Conservation (phyloP, 2,888 invertebrate genomes). For the Galeruca laticollis region DNA sequence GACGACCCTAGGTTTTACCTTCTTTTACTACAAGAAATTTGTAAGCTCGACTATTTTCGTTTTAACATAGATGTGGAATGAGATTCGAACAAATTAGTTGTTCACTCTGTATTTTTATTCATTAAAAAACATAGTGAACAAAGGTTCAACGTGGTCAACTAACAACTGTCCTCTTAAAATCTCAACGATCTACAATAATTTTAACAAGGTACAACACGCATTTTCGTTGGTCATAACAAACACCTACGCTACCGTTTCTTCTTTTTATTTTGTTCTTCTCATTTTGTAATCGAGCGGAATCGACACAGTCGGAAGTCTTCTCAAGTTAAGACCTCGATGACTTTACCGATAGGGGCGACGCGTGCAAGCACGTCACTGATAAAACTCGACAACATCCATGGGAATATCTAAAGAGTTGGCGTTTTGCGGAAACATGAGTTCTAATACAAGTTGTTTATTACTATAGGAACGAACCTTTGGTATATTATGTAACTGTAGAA, state of each 20-base stretch:
- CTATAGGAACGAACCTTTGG: constrained; percentile 8
- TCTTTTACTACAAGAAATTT: no score
- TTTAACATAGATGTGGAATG: no score
- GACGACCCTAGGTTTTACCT: no score
- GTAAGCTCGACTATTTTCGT: no score
- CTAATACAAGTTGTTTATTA: constrained; percentile 30
- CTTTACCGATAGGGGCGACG: constrained; percentile 61
- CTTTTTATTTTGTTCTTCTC: constrained; percentile 13
- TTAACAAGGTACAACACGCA: constrained; percentile 55
- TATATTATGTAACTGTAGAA: constrained; percentile 17
- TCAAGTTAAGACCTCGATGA: constrained; percentile 55
- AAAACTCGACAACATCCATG: constrained; percentile 57
- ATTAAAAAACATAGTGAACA: background rate
- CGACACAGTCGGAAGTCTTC: constrained; percentile 46
- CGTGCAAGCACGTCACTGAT: constrained; percentile 65
- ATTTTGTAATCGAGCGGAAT: constrained; percentile 10
- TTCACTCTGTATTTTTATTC: background rate
- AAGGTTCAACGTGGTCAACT: constrained; percentile 3
- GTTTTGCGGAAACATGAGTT: constrained; percentile 36
- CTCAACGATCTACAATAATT: constrained; percentile 49
- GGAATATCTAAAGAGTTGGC: constrained; percentile 55
- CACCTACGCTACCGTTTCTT: constrained; percentile 50
- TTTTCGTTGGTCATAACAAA: constrained; percentile 56
- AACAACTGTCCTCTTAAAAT: constrained; percentile 48
- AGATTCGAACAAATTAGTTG: no score